Evolutionary conservation across 1,140 invertebrate genomes (phyloP), one percentile per base, ranked within the genome.

Genomic region (Bicyclus anynana): DNA sequence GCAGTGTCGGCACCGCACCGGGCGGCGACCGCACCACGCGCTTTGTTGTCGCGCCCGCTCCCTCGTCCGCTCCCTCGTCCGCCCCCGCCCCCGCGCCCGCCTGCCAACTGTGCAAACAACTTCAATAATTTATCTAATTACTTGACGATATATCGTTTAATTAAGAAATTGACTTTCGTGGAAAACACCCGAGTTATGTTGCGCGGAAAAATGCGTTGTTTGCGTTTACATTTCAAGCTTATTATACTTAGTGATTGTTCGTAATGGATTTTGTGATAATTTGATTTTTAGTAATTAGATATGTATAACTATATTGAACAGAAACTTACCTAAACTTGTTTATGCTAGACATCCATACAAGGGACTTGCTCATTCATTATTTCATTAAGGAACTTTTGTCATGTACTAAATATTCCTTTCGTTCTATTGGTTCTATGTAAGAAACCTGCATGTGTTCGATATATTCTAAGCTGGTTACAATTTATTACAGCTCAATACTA

Each of bases 71-170:
- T n/a, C n/a, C n/a, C n/a, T n/a, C n/a, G n/a, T n/a, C n/a, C n/a
- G n/a, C n/a, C n/a, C n/a, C n/a, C n/a, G n/a, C n/a, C n/a, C n/a
- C n/a, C n/a, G 10, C 40, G 40, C 61, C 53, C 20, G 33, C 46
- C 51, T 37, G 54, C 40, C 48, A 57, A 60, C 64, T 60, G 57
- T 38, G 60, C 63, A 69, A 66, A 69, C 67, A 69, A 69, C 60
- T 69, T 61, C 55, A 59, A 67, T 63, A 60, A 64, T 66, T 69
- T 69, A 69, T 63, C 52, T 69, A 66, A 69, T 69, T 69, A 69
- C 67, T 58, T 65, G 47, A 48, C 55, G 53, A 59, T 59, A 59
- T 58, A 54, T 61, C 64, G 59, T 57, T 66, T 66, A 62, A 66
- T 66, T 66, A 66, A 54, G 54, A 62, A 62, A 66, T 66, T 66